Percentiles rank a stretch among this genome's conserved stretches.
Conservation (phyloP, 2,888 invertebrate species). For the Coleophora flavipennella region DNA sequence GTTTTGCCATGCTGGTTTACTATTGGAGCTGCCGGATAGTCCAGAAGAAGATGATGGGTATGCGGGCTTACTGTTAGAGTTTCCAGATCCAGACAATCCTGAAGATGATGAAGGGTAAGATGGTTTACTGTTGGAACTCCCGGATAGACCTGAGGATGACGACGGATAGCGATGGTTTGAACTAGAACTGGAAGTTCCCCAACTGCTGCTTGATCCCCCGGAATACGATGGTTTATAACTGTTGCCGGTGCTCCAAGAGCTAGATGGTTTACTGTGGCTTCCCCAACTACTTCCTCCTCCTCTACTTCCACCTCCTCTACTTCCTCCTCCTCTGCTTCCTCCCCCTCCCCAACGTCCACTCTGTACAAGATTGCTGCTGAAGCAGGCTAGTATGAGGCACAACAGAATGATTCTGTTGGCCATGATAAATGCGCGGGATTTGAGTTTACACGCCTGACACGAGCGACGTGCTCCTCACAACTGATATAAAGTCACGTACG, state of each 20-base stretch:
- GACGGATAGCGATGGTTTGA: slow-evolving; percentile 1
- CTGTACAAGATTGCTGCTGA: slow-evolving; percentile 29
- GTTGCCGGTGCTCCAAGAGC: slow-evolving; percentile 7
- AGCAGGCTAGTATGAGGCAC: slow-evolving; percentile 38
- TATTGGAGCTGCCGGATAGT: not conserved
- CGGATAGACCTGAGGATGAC: slow-evolving; percentile 11
- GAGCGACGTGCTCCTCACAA: too few relatives aligned
- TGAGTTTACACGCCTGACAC: slow-evolving; percentile 8
- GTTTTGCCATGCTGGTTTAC: slow-evolving; percentile 7
- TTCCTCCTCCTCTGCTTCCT: slow-evolving; percentile 16
- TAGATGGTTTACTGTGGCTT: not conserved
- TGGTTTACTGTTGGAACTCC: slow-evolving; percentile 2
- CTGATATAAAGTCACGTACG: too few relatives aligned
- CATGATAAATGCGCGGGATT: slow-evolving; percentile 27
- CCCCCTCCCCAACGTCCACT: slow-evolving; percentile 24
- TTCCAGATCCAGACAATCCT: slow-evolving; percentile 19
- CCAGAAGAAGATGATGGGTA: slow-evolving; percentile 8
- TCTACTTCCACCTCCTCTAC: slow-evolving; percentile 19
- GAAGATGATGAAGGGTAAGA: slow-evolving; percentile 16
- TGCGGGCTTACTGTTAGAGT: slow-evolving; percentile 9
- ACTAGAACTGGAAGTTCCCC: not conserved
- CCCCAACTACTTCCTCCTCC: slow-evolving; percentile 5
- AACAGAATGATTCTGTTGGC: slow-evolving; percentile 42
- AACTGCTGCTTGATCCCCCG: slow-evolving; percentile 1
- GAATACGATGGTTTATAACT: slow-evolving; percentile 8